Evolutionary conservation across 2,113 vertebrate genomes (phyloP).

Genomic region (Lophura nycthemera): DNA sequence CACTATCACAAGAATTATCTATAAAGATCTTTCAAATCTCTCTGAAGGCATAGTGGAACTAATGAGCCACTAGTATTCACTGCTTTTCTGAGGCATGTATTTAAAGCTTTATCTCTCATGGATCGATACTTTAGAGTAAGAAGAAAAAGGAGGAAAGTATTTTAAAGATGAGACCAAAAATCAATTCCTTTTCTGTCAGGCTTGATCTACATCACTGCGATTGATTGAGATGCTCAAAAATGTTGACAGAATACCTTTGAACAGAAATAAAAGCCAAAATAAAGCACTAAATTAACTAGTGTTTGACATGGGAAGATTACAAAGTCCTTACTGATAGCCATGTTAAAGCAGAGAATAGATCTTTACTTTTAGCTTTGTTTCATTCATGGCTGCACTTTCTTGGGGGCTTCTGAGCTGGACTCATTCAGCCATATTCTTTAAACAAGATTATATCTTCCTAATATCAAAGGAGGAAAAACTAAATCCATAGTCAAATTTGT

Average conservation of each 20-base stretch:
- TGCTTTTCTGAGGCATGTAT: background rate
- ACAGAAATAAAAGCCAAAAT: conserved; percentile 27
- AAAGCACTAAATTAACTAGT: conserved; percentile 3
- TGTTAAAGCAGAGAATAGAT: background rate
- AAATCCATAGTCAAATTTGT: background rate
- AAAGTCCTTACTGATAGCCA: background rate
- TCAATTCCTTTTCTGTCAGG: background rate
- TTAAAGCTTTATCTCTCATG: background rate
- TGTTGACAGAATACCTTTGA: conserved; percentile 3
- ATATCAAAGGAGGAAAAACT: background rate
- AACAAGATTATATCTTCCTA: background rate
- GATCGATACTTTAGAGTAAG: background rate
- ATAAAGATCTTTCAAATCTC: background rate
- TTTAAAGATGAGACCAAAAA: conserved; percentile 38
- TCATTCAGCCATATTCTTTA: background rate
- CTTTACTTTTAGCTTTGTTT: background rate
- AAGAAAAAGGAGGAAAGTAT: conserved; percentile 1
- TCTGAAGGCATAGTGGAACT: background rate
- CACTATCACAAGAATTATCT: background rate
- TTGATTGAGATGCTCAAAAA: conserved; percentile 6
- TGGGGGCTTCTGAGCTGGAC: background rate
- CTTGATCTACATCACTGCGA: conserved; percentile 27
- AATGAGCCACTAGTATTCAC: background rate
- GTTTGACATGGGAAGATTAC: background rate
- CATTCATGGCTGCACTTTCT: background rate